phyloP scores from a whole-genome alignment of 53 echinoderm and acorn worm genomes.

The Apostichopus leukothele region DNA sequence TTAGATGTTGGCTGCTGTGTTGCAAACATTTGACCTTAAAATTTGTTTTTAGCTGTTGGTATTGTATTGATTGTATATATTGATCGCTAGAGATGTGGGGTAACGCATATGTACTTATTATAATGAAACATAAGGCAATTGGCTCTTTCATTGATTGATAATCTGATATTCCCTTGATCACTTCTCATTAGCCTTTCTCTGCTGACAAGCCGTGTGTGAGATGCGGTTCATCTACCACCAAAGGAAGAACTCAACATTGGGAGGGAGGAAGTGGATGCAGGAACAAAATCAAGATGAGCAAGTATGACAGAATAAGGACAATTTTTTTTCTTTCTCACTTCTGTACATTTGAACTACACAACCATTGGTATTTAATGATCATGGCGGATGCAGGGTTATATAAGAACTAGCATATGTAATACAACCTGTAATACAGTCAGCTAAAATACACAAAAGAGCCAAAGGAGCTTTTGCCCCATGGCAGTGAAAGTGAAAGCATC shows the following conservation, averaged over 20 bases:
- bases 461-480: no score
- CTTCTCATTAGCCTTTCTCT: slow-evolving; percentile 59
- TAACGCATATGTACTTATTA: neutral
- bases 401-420: no score
- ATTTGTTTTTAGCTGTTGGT: no score
- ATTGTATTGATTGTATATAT: no score
- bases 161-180: neutral
- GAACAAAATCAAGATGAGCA: slow-evolving; percentile 86
- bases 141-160: neutral
- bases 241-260: slow-evolving; percentile 78
- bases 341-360: neutral
- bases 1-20: no score
- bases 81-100: no score
- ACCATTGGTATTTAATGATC: no score
- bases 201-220: slow-evolving; percentile 80
- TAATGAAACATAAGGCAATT: neutral
- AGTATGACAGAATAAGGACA: slow-evolving; percentile 53
- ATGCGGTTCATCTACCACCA: slow-evolving; percentile 74
- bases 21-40: no score
- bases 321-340: neutral
- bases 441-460: no score
- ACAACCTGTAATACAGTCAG: no score
- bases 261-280: slow-evolving; percentile 93
- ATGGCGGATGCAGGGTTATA: no score
- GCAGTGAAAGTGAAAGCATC: no score